These are phyloP conservation scores for Calosoma granatense DNA, from an alignment of 1,140 invertebrate species.

Conservation along the genomic window DNA sequence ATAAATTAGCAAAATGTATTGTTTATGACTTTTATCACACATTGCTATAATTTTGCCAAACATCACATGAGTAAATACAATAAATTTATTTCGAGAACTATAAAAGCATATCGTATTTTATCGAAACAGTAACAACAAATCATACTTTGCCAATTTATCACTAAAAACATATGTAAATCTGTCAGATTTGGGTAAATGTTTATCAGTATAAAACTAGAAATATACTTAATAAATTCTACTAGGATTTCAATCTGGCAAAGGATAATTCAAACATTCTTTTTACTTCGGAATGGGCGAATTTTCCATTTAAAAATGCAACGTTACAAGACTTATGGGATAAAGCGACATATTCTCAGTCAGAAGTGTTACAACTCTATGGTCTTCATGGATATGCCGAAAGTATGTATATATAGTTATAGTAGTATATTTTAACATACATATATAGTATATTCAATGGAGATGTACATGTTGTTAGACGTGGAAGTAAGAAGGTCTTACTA, in stretches of 20 bases:
- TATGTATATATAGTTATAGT: constrained; percentile 18
- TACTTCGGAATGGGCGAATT: constrained; percentile 35
- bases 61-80: too few species aligned
- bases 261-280: constrained; percentile 5
- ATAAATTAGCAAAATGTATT: too few species aligned
- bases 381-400: constrained; percentile 30
- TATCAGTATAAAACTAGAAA: too few species aligned
- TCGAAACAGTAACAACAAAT: too few species aligned
- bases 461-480: constrained; percentile 17
- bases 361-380: constrained; percentile 36
- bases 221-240: too few species aligned
- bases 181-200: too few species aligned
- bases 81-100: too few species aligned
- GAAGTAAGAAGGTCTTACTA: constrained; percentile 33
- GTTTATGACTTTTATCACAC: too few species aligned
- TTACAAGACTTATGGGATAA: constrained; percentile 43
- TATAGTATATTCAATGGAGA: not conserved
- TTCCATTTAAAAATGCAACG: constrained; percentile 37
- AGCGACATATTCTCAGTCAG: constrained; percentile 37
- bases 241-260: not conserved
- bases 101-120: too few species aligned
- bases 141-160: too few species aligned
- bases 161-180: too few species aligned
- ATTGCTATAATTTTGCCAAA: too few species aligned
- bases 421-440: not conserved